These are phyloP conservation scores for Bellardia pandia DNA, from an alignment of 2,888 invertebrate species.

Conservation along the genomic window DNA sequence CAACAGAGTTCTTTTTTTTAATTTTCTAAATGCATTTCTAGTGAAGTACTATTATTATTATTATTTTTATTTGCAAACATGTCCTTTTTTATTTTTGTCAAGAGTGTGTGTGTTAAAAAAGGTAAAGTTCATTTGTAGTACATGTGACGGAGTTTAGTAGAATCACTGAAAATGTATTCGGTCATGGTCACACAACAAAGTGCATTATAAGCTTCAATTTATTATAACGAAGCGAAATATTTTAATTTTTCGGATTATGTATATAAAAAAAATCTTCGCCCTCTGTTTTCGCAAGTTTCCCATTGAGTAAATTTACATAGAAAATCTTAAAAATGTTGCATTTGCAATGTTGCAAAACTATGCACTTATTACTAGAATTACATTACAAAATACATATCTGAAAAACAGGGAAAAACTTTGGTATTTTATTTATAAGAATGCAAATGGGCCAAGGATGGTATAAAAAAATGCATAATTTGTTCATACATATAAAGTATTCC, in stretches of 20 bases:
- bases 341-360: too few relatives aligned
- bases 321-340: too few relatives aligned
- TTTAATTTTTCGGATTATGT: neutral
- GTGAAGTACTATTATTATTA: conserved; percentile 65
- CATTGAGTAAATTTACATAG: too few relatives aligned
- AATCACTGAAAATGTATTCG: conserved; percentile 25
- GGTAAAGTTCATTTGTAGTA: conserved; percentile 45
- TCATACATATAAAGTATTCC: too few relatives aligned
- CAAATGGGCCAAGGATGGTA: too few relatives aligned
- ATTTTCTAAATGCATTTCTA: conserved; percentile 75
- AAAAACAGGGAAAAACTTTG: too few relatives aligned
- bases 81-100: conserved; percentile 14
- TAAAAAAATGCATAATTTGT: too few relatives aligned
- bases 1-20: conserved; percentile 67
- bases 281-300: too few relatives aligned
- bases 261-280: too few relatives aligned
- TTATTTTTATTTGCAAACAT: conserved; percentile 57
- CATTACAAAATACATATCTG: too few relatives aligned
- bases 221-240: neutral
- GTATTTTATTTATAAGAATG: too few relatives aligned
- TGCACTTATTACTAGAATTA: too few relatives aligned
- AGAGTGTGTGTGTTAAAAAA: conserved; percentile 55
- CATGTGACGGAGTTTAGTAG: conserved; percentile 11
- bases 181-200: conserved; percentile 27
- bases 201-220: neutral